phyloP scores from a whole-genome alignment of 1,140 invertebrate genomes.

The Rhynchophorus ferrugineus region DNA sequence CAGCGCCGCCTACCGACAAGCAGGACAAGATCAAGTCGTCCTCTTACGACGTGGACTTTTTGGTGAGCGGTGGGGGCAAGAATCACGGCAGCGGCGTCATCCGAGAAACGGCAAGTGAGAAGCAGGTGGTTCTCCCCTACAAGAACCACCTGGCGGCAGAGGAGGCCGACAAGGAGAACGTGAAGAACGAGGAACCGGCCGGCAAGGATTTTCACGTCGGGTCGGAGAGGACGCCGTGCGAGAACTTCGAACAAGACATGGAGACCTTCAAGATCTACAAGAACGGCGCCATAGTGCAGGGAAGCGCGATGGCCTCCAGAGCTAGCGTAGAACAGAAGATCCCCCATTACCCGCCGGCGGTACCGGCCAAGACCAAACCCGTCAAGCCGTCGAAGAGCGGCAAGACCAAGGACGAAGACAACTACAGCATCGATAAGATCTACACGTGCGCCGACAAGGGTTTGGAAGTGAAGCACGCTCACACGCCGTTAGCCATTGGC shows the following conservation, averaged over 20 bases:
- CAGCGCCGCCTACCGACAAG: no score
- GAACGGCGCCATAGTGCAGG: neutral
- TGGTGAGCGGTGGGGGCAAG: neutral
- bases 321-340: neutral
- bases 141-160: no score
- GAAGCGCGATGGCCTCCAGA: neutral
- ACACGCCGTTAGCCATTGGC: constrained; percentile 24
- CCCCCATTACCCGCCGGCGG: neutral
- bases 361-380: neutral
- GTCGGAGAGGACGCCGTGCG: no score
- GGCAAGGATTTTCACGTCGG: no score
- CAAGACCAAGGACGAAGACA: neutral
- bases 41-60: neutral
- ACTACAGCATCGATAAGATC: constrained; percentile 5
- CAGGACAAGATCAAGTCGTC: neutral
- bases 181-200: no score
- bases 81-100: neutral
- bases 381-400: neutral
- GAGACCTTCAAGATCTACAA: constrained; percentile 3
- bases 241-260: constrained; percentile 6
- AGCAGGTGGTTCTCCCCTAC: no score
- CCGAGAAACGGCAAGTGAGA: constrained; percentile 1
- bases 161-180: no score
- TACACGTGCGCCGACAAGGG: constrained; percentile 12
- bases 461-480: constrained; percentile 32